Base-by-base conservation (phyloP, 2,888 invertebrate species). In the Hydroisotoma schaefferi region DNA sequence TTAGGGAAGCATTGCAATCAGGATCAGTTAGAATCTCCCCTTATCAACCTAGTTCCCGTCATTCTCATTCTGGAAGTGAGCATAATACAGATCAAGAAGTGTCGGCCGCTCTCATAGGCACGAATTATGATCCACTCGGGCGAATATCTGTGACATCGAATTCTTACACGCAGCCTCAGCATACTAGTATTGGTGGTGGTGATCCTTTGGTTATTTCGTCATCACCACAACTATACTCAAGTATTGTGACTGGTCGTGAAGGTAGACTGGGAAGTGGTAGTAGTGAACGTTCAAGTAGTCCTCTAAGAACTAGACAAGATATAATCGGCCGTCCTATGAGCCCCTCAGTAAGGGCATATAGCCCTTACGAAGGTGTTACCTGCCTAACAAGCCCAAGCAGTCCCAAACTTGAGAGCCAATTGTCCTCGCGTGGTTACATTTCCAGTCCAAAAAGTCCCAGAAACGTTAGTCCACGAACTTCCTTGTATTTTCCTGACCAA, bases 151-250 rank as follows among this genome's bases (percentile, higher is more conserved):
- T 64, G 57, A 64, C 76, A 63, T 76, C 78, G 59, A 84, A 85
- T 26, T 85, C 86, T 0, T 87, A 87, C 75, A 80, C 79, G 37
- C 40, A 40, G 20, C n/a, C n/a, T n/a, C n/a, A n/a, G n/a, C n/a
- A n/a, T n/a, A n/a, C n/a, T n/a, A n/a, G n/a, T n/a, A n/a, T n/a
- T n/a, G n/a, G n/a, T n/a, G n/a, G n/a, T n/a, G n/a, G n/a, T n/a
- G n/a, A 63, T 66, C 52, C 63, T 57, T 58, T 58, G 56, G 40
- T 40, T 5, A 40, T 40, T 15, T 40, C 89, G 89, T 2, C 89
- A 89, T 2, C 90, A 90, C 2, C 90, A 90, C 26, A 89, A 90
- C 0, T 89, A 23, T 53, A 26, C 44, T 26, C 54, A 43, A n/a
- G 20, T 15, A 18, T 3, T 23, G n/a, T 43, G 23, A 40, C 26